Evolutionary conservation across 2,888 invertebrate genomes (phyloP), one percentile per base, ranked within the genome.

Genomic region (Atrina japonica): DNA sequence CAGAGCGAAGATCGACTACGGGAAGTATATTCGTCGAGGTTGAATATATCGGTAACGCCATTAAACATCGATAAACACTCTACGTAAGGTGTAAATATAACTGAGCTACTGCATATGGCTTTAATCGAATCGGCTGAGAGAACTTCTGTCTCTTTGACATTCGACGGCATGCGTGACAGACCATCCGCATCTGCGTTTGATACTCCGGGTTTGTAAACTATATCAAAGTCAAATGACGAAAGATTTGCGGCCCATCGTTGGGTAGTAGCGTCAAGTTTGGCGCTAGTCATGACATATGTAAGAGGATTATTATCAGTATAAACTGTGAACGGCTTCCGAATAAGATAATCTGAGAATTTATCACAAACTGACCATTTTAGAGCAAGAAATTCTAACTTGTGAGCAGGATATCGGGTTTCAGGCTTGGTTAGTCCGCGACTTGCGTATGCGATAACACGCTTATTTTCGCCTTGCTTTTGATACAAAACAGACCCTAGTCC

Each of bases 141-240:
- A 18, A 67, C 50, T 3, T 61, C 29, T 1, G 14, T 53, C 5
- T 52, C 43, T 14, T 64, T 52, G n/a, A 18, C 21, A n/a, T 18
- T 47, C 3, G 45, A n/a, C 11, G 16, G n/a, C n/a, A 45, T n/a
- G 16, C 60, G 74, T 29, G 70, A 43, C 18, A 74, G 40, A 40
- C 89, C 59, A 63, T 78, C 80, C 11, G 80, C 77, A 70, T 77
- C 77, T 7, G 56, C 30, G 41, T 78, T 78, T 1, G 41, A 41
- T 29, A 40, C 27, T 29, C 80, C 78, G n/a, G 78, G 70, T 50
- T 63, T 61, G 41, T 78, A 80, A 16, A 50, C 18, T 3, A 80
- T 65, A 29, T 65, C 53, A 45, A 79, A 79, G 53, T 75, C 53
- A 27, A 64, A 79, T 6, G 55, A 23, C 9, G 67, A 52, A 11